phyloP scores from a whole-genome alignment of 2,888 invertebrate species.

The Blastobasis lacticolella region DNA sequence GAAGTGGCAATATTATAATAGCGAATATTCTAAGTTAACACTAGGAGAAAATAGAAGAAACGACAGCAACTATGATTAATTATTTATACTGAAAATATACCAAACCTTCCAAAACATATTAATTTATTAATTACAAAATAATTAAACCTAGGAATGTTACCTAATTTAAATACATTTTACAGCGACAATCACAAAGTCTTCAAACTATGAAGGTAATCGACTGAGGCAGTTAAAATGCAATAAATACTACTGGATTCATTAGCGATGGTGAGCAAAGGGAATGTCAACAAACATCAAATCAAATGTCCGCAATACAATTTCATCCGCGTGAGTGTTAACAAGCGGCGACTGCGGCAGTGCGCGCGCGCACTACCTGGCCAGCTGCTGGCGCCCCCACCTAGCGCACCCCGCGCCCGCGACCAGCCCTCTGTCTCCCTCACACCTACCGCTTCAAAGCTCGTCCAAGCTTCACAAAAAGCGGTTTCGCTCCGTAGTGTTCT shows the following conservation, averaged over 20 bases:
- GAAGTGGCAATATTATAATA: too few relatives aligned
- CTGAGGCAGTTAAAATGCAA: conserved; percentile 15
- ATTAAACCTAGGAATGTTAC: too few relatives aligned
- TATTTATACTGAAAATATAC: too few relatives aligned
- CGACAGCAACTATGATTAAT: too few relatives aligned
- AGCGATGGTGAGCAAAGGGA: conserved; percentile 34
- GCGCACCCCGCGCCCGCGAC: conserved; percentile 52
- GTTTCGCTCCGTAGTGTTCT: conserved; percentile 56
- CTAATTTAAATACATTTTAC: too few relatives aligned
- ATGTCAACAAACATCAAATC: conserved; percentile 44
- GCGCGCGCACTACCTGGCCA: conserved; percentile 68
- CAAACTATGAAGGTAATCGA: conserved; percentile 2
- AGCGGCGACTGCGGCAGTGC: conserved; percentile 61
- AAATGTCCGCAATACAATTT: conserved; percentile 53
- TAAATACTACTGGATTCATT: conserved; percentile 23
- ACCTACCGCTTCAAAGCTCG: conserved; percentile 51
- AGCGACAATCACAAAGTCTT: neutral
- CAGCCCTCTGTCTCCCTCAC: conserved; percentile 53
- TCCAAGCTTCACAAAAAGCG: conserved; percentile 65
- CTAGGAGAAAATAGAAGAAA: too few relatives aligned
- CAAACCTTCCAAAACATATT: too few relatives aligned
- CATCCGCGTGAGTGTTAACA: conserved; percentile 63
- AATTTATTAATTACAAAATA: too few relatives aligned
- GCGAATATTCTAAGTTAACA: too few relatives aligned
- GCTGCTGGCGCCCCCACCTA: conserved; percentile 66